A percentile compares a stretch with the other conserved stretches of the same genome.
Evolutionary conservation across 1,140 invertebrate species (phyloP).

Genomic region (Solenopsis fugax): DNA sequence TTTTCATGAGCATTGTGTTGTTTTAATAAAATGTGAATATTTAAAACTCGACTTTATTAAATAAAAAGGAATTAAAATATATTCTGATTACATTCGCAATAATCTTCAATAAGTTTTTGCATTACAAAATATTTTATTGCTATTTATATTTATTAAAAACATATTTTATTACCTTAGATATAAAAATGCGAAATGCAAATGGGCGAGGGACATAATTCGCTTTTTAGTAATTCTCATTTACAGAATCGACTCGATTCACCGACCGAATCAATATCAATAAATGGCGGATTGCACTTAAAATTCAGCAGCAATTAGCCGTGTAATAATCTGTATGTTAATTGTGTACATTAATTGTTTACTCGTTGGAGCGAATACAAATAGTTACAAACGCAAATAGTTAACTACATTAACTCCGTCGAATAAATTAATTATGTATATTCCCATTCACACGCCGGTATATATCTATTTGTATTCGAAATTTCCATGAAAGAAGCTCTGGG

Average conservation of each 20-base stretch:
- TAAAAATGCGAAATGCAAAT: constrained; percentile 32
- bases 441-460: background rate
- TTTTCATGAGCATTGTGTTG: background rate
- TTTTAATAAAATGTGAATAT: background rate
- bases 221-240: constrained; percentile 32
- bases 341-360: constrained; percentile 58
- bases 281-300: constrained; percentile 52
- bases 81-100: background rate
- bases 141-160: background rate
- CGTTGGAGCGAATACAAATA: constrained; percentile 39
- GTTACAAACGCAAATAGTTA: constrained; percentile 55
- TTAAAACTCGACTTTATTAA: constrained; percentile 7
- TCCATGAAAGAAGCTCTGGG: background rate
- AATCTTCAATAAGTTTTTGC: constrained; percentile 7
- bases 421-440: constrained; percentile 48
- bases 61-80: background rate
- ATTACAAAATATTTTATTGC: background rate
- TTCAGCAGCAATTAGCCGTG: constrained; percentile 50
- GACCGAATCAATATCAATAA: constrained; percentile 46
- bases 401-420: constrained; percentile 49
- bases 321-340: constrained; percentile 62
- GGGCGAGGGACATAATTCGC: background rate
- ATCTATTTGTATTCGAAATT: constrained; percentile 1
- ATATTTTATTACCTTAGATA: constrained; percentile 17
- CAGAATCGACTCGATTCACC: constrained; percentile 30